Base-by-base conservation (phyloP, 2,888 invertebrate species). In the Physocephala rufipes region DNA sequence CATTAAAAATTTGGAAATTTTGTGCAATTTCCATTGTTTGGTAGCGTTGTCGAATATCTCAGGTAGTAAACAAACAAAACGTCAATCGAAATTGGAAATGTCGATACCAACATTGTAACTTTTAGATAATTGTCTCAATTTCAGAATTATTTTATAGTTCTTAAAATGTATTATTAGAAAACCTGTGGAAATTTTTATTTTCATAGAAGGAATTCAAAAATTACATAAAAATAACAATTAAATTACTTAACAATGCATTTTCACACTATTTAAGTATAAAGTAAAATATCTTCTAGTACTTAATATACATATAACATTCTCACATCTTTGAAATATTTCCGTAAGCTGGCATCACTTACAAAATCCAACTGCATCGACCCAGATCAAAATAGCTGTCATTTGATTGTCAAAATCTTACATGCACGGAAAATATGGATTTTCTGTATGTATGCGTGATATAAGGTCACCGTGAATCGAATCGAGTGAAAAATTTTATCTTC, bases 381-480 rank as follows among this genome's bases (percentile, higher is more conserved):
- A 64, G 15, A 16, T 24, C 13, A 64, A 26, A 30, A 21, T 26
- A 59, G 13, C 28, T 68, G 59, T 68, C 68, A 68, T 5, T 47
- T 53, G 43, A 43, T 36, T 69, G 70, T 70, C 70, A 70, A 64
- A 64, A 55, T 51, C 51, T 61, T 49, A 68, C 61, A 68, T 61
- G 61, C 49, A 67, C 45, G 51, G 45, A 36, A 63, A 73, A 74
- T 74, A 16, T 65, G 71, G 72, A 71, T 75, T 74, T 76, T 78
- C 77, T 68, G 71, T 65, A 79, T 79, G 79, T 78, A 80, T 79
- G 79, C 78, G 80, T 79, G 79, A 80, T 79, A 80, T 79, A 79
- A 80, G 80, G 80, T 80, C 80, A 80, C 79, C 80, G 79, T 79
- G 79, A 80, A 70, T 59, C 49, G 65, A 70, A 70, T 58, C 61